A percentile compares a stretch with the other conserved stretches of the same genome.
phyloP scores from a whole-genome alignment of 2,113 vertebrate species.

The Hemiscyllium ocellatum region DNA sequence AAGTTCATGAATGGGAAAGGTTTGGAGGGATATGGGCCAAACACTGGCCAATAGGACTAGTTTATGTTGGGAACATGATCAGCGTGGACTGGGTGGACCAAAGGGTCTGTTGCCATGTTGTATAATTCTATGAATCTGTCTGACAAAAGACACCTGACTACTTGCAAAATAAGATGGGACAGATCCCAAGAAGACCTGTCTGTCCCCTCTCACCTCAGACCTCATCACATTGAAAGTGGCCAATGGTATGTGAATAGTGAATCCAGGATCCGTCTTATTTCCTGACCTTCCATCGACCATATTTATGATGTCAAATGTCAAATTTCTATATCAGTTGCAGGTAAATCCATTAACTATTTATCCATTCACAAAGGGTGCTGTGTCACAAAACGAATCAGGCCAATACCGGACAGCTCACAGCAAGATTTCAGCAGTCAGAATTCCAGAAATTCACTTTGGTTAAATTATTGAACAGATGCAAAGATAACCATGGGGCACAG shows the following conservation, averaged over 20 bases:
- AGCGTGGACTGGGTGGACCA: too few relatives aligned
- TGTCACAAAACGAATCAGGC: not conserved
- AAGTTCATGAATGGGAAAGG: too few relatives aligned
- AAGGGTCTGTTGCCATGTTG: too few relatives aligned
- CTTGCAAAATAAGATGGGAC: not conserved
- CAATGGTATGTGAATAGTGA: not conserved
- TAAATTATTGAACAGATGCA: not conserved
- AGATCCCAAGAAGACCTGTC: not conserved
- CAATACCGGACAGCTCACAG: not conserved
- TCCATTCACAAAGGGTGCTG: not conserved
- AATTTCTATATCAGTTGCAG: not conserved
- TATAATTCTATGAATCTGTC: too few relatives aligned
- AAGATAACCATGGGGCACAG: not conserved
- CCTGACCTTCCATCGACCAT: not conserved
- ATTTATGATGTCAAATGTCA: not conserved
- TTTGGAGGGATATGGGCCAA: too few relatives aligned
- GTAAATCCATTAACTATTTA: not conserved
- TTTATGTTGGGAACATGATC: too few relatives aligned
- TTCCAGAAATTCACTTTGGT: not conserved
- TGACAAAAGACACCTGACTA: not conserved
- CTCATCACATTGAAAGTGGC: not conserved
- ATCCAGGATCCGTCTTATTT: not conserved
- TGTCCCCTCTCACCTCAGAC: not conserved
- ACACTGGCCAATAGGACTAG: too few relatives aligned
- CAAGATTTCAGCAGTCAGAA: not conserved